These are phyloP conservation scores for Drosophila mercatorum DNA, from an alignment of 2,888 invertebrate species.

Conservation along the genomic window DNA sequence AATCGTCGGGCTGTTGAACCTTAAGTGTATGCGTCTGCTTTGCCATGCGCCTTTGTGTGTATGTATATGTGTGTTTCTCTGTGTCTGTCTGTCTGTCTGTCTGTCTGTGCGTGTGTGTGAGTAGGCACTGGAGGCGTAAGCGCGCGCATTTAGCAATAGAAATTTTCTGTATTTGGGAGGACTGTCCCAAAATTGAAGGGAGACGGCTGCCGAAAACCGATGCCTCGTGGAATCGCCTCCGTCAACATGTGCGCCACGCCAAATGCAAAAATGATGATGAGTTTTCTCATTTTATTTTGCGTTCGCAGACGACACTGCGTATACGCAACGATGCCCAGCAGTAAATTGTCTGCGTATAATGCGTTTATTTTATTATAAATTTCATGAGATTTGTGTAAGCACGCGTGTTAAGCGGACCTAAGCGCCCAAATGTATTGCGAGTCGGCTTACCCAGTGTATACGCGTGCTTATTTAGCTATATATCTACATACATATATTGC, in stretches of 20 bases:
- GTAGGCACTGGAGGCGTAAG: slow-evolving; percentile 59
- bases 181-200: slow-evolving; percentile 31
- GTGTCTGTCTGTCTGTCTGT: slow-evolving; percentile 22
- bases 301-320: slow-evolving; percentile 36
- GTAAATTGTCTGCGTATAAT: slow-evolving; percentile 64
- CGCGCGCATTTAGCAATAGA: slow-evolving; percentile 73
- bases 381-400: slow-evolving; percentile 59
- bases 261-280: slow-evolving; percentile 76
- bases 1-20: slow-evolving; percentile 76
- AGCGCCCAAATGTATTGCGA: slow-evolving; percentile 17
- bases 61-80: slow-evolving; percentile 15
- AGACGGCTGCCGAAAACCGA: slow-evolving; percentile 15
- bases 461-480: slow-evolving; percentile 16
- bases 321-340: slow-evolving; percentile 52
- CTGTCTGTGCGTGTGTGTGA: slow-evolving; percentile 18
- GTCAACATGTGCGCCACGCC: slow-evolving; percentile 56
- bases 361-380: slow-evolving; percentile 63
- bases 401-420: slow-evolving; percentile 39
- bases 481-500: slow-evolving; percentile 9
- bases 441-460: slow-evolving; percentile 38
- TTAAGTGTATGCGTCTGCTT: slow-evolving; percentile 66
- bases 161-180: slow-evolving; percentile 68
- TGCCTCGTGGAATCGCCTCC: slow-evolving; percentile 41
- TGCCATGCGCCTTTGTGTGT: slow-evolving; percentile 37
- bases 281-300: slow-evolving; percentile 48